Percentiles rank a stretch among this genome's conserved stretches.
Evolutionary conservation across 1,140 invertebrate genomes (phyloP).

Genomic region (Lordiphosa mommai): DNA sequence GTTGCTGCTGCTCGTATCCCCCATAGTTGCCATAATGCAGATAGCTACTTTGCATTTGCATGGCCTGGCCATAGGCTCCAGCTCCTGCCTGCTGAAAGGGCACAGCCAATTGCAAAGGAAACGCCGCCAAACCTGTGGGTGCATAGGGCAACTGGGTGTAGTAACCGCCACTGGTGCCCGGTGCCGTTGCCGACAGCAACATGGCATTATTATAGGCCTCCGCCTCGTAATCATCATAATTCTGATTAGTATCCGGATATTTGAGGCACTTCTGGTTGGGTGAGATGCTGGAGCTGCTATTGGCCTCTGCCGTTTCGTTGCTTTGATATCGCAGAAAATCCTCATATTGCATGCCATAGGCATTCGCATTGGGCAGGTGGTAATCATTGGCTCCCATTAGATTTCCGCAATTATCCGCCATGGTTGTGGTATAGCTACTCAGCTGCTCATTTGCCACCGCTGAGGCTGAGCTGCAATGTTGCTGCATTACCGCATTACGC

Average conservation of each 20-base stretch:
- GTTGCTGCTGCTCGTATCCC: constrained; percentile 40
- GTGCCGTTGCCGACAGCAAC: constrained; percentile 52
- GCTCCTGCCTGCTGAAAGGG: constrained; percentile 59
- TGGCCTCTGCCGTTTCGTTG: constrained; percentile 39
- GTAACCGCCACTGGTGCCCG: constrained; percentile 43
- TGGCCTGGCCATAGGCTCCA: constrained; percentile 43
- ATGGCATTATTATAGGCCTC: constrained; percentile 82
- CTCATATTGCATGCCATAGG: constrained; percentile 68
- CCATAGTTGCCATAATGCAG: constrained; percentile 68
- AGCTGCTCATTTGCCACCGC: constrained; percentile 38
- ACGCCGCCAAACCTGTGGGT: constrained; percentile 45
- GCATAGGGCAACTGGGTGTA: constrained; percentile 69
- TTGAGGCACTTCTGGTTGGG: constrained; percentile 84
- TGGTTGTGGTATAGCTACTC: constrained; percentile 42
- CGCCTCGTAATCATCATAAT: constrained; percentile 81
- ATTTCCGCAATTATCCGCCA: constrained; percentile 48
- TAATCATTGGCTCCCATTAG: constrained; percentile 52
- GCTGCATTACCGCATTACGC: constrained; percentile 30
- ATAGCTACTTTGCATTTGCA: constrained; percentile 64
- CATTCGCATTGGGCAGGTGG: constrained; percentile 43
- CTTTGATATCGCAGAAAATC: constrained; percentile 68
- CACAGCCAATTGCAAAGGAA: constrained; percentile 65
- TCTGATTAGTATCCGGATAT: constrained; percentile 81
- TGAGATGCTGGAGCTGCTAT: constrained; percentile 37
- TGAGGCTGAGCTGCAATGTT: constrained; percentile 44